Evolutionary conservation across 2,797 vertebrate genomes (phyloP), one percentile per base, ranked within the genome.

Genomic region (Tinamus major): DNA sequence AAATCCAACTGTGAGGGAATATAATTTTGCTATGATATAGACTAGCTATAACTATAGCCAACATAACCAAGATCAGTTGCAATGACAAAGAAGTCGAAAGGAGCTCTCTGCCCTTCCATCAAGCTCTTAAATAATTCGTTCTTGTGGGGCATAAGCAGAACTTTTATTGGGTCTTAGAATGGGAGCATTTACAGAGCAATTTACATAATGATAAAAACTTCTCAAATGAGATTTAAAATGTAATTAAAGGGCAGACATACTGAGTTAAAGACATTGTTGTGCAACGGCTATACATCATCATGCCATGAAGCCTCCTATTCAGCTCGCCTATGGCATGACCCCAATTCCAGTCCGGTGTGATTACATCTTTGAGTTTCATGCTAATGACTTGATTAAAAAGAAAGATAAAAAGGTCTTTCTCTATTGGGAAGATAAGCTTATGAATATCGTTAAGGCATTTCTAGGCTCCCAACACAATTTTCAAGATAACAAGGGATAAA

Each of bases 141-240:
- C 49, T 94, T 80, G 10, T 31, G 80, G 69, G 91, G 39, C 84
- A 88, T 86, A 91, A 91, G 72, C 58, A 82, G 78, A 96, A 97
- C 35, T 94, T 94, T 91, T 91, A 69, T 85, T 95, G 96, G 96
- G 94, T 93, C 85, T 96, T 96, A 98, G 97, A 97, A 90, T 92
- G 95, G 96, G 93, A 96, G 94, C 97, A 98, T 98, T 98, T 98
- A 97, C 96, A 95, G 94, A 98, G 97, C 97, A 96, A 98, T 98
- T 98, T 97, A 83, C 84, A 97, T 97, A 97, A 96, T 85, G 91
- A 96, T 96, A 96, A 96, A 96, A 97, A 96, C 82, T 95, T 92
- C 96, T 96, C 89, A 95, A 97, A 95, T 83, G 82, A 95, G 91
- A 97, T 96, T 96, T 93, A 96, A 97, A 98, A 96, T 95, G 91